Base-by-base conservation (phyloP, 2,888 invertebrate species). In the Dicranocentrus wangi region DNA sequence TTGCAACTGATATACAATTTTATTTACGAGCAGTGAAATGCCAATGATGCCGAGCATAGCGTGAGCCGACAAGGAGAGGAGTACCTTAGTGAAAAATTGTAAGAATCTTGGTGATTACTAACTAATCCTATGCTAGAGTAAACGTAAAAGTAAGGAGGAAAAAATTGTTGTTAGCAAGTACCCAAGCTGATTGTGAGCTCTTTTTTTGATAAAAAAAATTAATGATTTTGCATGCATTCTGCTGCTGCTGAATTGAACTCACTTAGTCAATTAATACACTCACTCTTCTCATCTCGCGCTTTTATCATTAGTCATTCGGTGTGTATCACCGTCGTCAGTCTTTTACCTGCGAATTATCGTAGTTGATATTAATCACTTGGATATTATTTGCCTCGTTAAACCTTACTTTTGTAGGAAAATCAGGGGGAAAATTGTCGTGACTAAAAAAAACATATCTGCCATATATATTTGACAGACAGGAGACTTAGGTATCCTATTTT, bases 11-110 rank as follows among this genome's bases (percentile, higher is more conserved):
- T 13, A 39, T 13, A 39, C 13, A 8, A 8, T 39, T 39, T 47
- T 47, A 47, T 47, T 47, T 47, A 47, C n/a, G 47, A 47, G 47
- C 47, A 47, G 47, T 47, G 47, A 55, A 55, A 55, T 55, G 55
- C 10, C 5, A 15, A 17, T n/a, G 47, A 32, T 32, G 32, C 10
- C 10, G 32, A 55, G 21, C 23, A 19, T 21, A 55, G 23, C 8
- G 7, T 19, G 21, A 23, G 55, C 23, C 23, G n/a, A 47, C 39
- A 39, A 39, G 7, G 39, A 23, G 55, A 55, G 23, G 55, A 47
- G 55, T 55, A 55, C 55, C 55, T 23, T 23, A 55, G 21, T 55
- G 5, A 23, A 55, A n/a, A 19, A 23, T 3, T 55, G 55, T 55
- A 21, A 10, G 21, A 55, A 47, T n/a, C n/a, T n/a, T n/a, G n/a